Evolutionary conservation across 2,113 vertebrate genomes (phyloP).

Genomic region (Picathartes gymnocephalus): DNA sequence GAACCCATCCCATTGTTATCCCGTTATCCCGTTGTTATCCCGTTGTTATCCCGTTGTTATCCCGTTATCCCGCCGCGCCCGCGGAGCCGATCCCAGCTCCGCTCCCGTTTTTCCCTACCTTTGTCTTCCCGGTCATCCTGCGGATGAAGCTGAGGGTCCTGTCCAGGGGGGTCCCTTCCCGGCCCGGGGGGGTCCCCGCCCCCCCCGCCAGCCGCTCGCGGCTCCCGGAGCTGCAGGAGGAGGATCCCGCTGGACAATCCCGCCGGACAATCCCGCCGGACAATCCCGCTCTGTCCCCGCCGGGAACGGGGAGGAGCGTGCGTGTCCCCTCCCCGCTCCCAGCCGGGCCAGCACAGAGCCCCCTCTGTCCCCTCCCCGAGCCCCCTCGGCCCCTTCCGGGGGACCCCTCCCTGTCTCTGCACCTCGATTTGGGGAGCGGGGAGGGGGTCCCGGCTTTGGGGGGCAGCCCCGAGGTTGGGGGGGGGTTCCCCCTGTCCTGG

Average conservation of each 20-base stretch:
- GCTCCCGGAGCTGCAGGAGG: constrained; percentile 43
- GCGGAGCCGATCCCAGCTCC: neutral
- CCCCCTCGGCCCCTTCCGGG: neutral
- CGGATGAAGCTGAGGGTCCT: constrained; percentile 78
- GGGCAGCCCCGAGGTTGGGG: neutral
- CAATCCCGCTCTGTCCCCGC: constrained; percentile 9
- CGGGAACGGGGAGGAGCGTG: constrained; percentile 18
- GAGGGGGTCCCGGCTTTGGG: neutral
- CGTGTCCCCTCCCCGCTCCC: neutral
- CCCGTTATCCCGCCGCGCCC: neutral
- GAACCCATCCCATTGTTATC: neutral
- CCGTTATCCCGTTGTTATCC: neutral
- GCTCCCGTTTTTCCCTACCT: constrained; percentile 55
- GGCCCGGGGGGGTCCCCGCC: constrained; percentile 1
- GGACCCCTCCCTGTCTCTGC: neutral
- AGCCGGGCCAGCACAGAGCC: neutral
- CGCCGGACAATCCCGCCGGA: neutral
- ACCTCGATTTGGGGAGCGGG: neutral
- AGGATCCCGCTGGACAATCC: neutral
- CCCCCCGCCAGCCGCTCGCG: constrained; percentile 59
- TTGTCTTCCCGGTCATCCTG: constrained; percentile 76
- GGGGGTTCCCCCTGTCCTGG: neutral
- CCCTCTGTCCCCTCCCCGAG: neutral
- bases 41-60: neutral
- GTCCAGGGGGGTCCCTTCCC: constrained; percentile 54